Percentiles rank a stretch among this genome's conserved stretches.
These are phyloP conservation scores for Araneus ventricosus DNA, from an alignment of 1,140 invertebrate genomes.

Conservation along the genomic window DNA sequence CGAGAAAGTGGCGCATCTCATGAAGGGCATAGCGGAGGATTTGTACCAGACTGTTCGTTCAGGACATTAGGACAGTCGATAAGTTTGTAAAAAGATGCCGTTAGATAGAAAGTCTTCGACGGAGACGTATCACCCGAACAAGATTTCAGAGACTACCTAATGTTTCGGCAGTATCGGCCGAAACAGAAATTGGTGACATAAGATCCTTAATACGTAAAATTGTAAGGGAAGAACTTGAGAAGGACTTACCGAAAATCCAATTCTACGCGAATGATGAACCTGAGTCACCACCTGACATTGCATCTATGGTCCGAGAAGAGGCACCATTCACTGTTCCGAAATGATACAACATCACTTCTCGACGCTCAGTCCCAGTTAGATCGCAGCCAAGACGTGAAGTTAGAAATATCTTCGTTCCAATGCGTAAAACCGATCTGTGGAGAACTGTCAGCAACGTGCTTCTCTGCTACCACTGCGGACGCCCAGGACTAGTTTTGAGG, in stretches of 20 bases:
- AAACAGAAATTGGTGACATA: background rate
- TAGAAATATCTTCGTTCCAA: background rate
- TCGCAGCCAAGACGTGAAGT: background rate
- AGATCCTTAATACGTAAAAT: no score
- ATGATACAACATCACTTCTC: background rate
- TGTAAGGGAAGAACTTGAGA: no score
- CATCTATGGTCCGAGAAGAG: slow-evolving; percentile 16
- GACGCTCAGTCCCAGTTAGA: background rate
- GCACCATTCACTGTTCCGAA: background rate
- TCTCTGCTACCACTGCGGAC: slow-evolving; percentile 50
- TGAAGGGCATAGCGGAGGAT: background rate
- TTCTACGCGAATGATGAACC: no score
- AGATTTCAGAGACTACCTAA: no score
- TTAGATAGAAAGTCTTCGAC: slow-evolving; percentile 46
- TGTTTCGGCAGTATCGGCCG: no score
- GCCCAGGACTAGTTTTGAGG: no score
- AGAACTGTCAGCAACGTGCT: no score
- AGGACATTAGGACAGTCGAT: slow-evolving; percentile 8
- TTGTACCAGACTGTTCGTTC: slow-evolving; percentile 12
- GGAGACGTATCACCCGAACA: no score
- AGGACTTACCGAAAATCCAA: slow-evolving; percentile 7
- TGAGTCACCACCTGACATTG: background rate
- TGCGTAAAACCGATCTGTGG: background rate
- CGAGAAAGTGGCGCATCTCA: background rate
- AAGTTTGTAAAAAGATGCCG: no score